Evolutionary conservation across 1,140 invertebrate genomes (phyloP).

Genomic region (Dermatophagoides farinae): DNA sequence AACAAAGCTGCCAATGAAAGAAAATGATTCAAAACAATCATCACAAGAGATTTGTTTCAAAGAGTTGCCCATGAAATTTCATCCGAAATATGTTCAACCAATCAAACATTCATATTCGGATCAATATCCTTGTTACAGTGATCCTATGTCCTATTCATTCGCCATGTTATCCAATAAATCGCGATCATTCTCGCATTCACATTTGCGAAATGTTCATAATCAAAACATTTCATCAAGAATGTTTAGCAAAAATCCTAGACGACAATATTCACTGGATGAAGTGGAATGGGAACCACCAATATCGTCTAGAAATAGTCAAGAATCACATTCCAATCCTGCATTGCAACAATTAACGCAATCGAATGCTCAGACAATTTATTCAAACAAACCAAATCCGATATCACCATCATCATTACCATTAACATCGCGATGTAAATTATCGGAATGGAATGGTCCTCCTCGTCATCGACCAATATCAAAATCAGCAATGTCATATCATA

Average conservation of each 20-base stretch:
- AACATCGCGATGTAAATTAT: not conserved
- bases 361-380: no score
- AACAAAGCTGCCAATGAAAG: not conserved
- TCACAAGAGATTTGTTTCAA: not conserved
- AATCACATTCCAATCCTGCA: not conserved
- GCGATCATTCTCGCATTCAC: not conserved
- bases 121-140: not conserved
- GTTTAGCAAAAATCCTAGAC: not conserved
- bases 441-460: not conserved
- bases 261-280: not conserved
- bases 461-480: not conserved
- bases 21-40: not conserved
- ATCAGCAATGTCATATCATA: not conserved
- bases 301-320: not conserved
- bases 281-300: not conserved
- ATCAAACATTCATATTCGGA: not conserved
- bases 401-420: not conserved
- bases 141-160: not conserved
- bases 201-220: not conserved
- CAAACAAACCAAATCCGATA: not conserved
- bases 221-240: not conserved
- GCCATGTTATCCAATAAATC: not conserved
- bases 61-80: not conserved
- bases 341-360: no score
- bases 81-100: not conserved